These are phyloP conservation scores for Acanthosepion esculentum DNA, from an alignment of 2,888 invertebrate genomes.

Conservation along the genomic window DNA sequence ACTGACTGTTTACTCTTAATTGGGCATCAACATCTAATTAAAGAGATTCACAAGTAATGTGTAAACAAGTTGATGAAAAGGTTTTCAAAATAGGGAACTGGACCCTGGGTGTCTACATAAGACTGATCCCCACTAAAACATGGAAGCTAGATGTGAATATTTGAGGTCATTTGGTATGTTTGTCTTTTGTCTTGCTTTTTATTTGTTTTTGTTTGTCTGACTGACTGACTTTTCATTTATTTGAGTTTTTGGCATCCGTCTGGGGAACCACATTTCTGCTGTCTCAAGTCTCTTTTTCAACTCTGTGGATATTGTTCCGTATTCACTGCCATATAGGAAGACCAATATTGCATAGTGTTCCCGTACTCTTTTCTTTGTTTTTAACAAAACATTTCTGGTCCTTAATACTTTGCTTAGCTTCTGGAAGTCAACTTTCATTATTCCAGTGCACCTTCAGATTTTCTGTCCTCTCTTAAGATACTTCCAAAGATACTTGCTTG, in stretches of 20 bases:
- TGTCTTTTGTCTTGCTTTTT: not conserved
- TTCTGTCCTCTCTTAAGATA: no score
- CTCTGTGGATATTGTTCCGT: no score
- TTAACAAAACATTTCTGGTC: no score
- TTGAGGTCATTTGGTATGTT: not conserved
- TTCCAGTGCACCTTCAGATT: no score
- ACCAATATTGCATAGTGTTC: no score
- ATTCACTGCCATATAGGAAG: no score
- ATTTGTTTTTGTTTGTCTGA: no score
- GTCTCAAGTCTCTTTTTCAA: not conserved
- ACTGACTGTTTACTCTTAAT: no score
- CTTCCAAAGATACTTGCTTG: no score
- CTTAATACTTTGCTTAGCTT: no score
- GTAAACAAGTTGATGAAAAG: not conserved
- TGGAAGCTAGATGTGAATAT: not conserved
- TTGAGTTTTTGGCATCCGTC: not conserved
- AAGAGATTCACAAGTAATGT: not conserved
- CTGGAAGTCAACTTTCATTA: no score
- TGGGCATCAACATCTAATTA: not conserved
- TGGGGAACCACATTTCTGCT: not conserved
- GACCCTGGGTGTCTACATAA: not conserved
- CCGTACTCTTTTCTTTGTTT: no score
- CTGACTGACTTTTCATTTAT: not conserved
- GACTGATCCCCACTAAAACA: not conserved
- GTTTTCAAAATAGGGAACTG: not conserved